These are phyloP conservation scores for Drosophila nr. fundita DNA, from an alignment of 2,888 invertebrate genomes.

Conservation along the genomic window DNA sequence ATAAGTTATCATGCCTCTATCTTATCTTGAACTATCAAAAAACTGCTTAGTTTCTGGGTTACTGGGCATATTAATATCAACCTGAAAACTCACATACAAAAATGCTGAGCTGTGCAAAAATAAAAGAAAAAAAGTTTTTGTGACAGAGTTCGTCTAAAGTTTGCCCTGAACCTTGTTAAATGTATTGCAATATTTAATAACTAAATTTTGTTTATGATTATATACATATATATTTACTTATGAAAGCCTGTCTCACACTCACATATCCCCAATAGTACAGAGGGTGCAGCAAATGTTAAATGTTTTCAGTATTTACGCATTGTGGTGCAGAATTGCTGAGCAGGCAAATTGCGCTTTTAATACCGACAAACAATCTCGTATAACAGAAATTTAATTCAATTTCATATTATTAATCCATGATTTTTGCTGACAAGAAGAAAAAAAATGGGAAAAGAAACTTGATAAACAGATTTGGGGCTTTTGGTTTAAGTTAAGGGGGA, in stretches of 20 bases:
- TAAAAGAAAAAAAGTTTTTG: too few relatives aligned
- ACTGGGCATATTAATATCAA: neutral
- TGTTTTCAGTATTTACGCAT: neutral
- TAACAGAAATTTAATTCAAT: slow-evolving; percentile 65
- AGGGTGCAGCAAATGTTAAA: neutral
- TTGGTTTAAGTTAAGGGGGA: neutral
- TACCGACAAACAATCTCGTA: slow-evolving; percentile 8
- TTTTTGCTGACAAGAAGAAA: slow-evolving; percentile 55
- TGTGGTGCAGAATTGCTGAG: slow-evolving; percentile 16
- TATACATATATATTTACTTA: neutral
- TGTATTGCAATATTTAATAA: neutral
- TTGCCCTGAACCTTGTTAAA: neutral
- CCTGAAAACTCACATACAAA: neutral
- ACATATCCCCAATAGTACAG: neutral
- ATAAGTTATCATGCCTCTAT: neutral
- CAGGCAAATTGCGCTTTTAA: slow-evolving; percentile 28
- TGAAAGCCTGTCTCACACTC: neutral
- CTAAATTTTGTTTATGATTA: neutral
- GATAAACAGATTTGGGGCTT: slow-evolving; percentile 53
- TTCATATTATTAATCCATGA: slow-evolving; percentile 65
- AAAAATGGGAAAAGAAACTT: slow-evolving; percentile 29
- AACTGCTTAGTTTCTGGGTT: neutral
- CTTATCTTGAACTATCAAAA: neutral
- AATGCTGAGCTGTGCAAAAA: neutral
- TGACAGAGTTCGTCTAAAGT: neutral